Evolutionary conservation across 92 coral and sea anemone genomes (phyloP), one percentile per base, ranked within the genome.

Genomic region (Heliopora coerulea): DNA sequence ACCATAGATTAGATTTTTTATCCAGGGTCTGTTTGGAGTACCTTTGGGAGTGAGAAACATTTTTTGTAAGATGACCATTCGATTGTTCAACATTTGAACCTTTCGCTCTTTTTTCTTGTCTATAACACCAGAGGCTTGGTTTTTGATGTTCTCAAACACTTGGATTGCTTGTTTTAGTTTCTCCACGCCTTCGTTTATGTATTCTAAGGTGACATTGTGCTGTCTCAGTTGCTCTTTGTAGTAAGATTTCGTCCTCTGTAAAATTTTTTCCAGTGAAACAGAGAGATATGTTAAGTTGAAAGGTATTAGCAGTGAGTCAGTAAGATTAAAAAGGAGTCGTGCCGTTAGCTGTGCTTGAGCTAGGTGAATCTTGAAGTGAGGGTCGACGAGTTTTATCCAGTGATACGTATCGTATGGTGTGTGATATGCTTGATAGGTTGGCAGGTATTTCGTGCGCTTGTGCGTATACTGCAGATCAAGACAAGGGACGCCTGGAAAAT

Each of bases 371-470:
- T 87, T 86, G 56, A 93, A 93, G 1, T 86, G 78, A 20, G 96
- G 91, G 46, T 93, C 98, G 61, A 93, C 83, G 6, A 65, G 84
- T 60, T 91, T 88, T 61, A 90, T 62, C 91, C 89, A 85, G 30
- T 93, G 77, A 67, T 74, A 93, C 0, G 83, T 78, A 44, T 93
- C 98, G 72, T 93, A 89, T 58, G 79, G 52, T 7, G 98, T 88
- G 77, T 93, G 98, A 66, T 93, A 93, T 18, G 87, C 72, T 32
- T 90, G 97, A 54, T 88, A 88, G 15, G 89, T 85, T 15, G 90
- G 84, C 49, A 91, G 31, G 30, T 3, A 5, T 3, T 65, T 60
- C 81, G 49, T 68, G 17, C 6, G 6, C 3, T 23, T 5, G 8
- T 29, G 30, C 41, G 20, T 49, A 62, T 91, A 91, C 8, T 76